These are phyloP conservation scores for Tiaroga cobitis DNA, from an alignment of 2,797 vertebrate genomes.

Conservation along the genomic window DNA sequence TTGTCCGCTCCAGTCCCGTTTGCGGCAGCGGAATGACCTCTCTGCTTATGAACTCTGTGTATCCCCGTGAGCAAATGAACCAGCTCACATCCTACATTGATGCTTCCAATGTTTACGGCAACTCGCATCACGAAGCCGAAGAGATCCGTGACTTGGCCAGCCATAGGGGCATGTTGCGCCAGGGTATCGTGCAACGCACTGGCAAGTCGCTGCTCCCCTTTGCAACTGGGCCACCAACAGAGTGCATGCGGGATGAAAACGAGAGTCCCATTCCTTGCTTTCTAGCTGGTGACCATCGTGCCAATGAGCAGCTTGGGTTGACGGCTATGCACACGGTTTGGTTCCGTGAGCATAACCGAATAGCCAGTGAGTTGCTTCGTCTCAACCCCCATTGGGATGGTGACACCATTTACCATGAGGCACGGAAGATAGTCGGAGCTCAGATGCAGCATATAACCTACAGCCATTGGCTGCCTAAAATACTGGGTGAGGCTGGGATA, in stretches of 20 bases:
- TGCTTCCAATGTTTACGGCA: slow-evolving; percentile 96
- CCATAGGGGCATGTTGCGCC: slow-evolving; percentile 92
- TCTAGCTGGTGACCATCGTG: slow-evolving; percentile 94
- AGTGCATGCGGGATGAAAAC: slow-evolving; percentile 96
- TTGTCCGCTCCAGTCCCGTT: slow-evolving; percentile 94
- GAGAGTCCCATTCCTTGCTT: slow-evolving; percentile 99
- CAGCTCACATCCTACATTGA: slow-evolving; percentile 97
- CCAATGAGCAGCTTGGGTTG: slow-evolving; percentile 94
- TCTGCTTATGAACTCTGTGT: slow-evolving; percentile 97
- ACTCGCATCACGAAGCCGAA: slow-evolving; percentile 87
- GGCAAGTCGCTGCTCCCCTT: slow-evolving; percentile 96
- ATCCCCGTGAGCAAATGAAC: slow-evolving; percentile 96
- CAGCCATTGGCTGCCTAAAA: slow-evolving; percentile 95
- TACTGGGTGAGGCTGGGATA: slow-evolving; percentile 91
- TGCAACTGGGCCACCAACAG: slow-evolving; percentile 93
- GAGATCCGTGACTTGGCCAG: slow-evolving; percentile 92
- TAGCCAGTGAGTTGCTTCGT: slow-evolving; percentile 89
- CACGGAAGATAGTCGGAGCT: slow-evolving; percentile 94
- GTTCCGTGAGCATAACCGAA: slow-evolving; percentile 97
- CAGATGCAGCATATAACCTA: slow-evolving; percentile 99
- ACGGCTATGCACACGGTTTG: slow-evolving; percentile 97
- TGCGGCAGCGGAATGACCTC: slow-evolving; percentile 99
- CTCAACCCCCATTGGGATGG: slow-evolving; percentile 99
- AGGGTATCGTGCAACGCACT: slow-evolving; percentile 94
- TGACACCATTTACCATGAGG: slow-evolving; percentile 96